Conservation (phyloP, 2,113 vertebrate species). For the Otocyon megalotis region DNA sequence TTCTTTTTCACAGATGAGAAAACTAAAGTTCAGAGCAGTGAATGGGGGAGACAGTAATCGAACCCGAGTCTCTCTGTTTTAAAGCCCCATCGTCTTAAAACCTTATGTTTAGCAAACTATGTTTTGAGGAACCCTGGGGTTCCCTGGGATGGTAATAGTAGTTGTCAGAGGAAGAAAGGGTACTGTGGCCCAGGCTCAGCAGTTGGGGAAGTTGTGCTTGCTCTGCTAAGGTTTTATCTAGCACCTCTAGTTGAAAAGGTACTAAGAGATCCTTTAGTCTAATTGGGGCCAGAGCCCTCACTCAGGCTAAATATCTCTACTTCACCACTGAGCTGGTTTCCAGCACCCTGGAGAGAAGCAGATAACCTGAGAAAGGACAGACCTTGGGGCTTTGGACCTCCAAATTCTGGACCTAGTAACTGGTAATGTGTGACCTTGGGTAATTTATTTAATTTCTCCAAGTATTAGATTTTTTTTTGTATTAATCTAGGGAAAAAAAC, state of each 20-base stretch:
- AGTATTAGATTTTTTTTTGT: neutral
- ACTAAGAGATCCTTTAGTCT: neutral
- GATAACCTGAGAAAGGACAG: neutral
- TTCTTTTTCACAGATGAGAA: neutral
- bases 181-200: too few species aligned
- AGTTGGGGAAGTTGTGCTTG: neutral
- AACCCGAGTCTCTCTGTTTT: neutral
- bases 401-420: neutral
- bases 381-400: neutral
- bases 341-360: neutral
- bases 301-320: neutral
- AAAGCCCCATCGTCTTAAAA: neutral
- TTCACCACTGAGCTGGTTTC: neutral
- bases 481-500: neutral
- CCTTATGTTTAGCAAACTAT: neutral
- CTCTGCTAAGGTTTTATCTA: neutral
- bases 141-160: neutral
- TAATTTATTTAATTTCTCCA: conserved; percentile 3
- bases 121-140: neutral
- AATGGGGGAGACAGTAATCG: neutral
- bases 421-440: neutral
- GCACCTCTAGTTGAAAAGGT: neutral
- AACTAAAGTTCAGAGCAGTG: neutral
- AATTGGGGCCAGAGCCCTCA: neutral
- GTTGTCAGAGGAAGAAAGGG: neutral